Evolutionary conservation across 2,797 vertebrate species (phyloP).

Genomic region (Natrix natrix): DNA sequence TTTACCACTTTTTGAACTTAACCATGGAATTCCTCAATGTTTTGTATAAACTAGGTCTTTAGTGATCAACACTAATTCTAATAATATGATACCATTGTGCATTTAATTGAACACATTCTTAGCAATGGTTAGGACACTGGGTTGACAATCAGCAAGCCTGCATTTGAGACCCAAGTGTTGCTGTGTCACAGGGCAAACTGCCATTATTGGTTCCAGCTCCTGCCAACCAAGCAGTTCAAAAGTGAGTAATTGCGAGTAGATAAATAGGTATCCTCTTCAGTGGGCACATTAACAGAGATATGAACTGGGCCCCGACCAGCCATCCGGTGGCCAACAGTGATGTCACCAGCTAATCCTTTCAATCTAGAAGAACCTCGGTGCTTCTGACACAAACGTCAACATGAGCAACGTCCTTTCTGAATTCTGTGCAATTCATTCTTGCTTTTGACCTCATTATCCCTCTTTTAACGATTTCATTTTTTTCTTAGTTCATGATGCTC

Average conservation of each 20-base stretch:
- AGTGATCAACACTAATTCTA: not conserved
- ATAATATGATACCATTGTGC: not conserved
- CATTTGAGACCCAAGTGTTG: no score
- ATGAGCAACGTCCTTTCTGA: not conserved
- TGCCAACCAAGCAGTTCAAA: no score
- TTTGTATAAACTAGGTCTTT: not conserved
- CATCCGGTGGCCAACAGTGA: no score
- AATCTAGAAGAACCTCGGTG: no score
- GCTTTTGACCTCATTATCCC: not conserved
- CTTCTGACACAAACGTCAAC: not conserved
- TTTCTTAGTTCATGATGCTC: not conserved
- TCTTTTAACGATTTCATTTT: not conserved
- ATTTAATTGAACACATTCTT: not conserved
- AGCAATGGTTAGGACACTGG: not conserved
- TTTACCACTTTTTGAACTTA: not conserved
- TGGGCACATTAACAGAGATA: no score
- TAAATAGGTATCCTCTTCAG: no score
- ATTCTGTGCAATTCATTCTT: not conserved
- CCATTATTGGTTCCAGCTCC: no score
- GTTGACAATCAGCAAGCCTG: no score
- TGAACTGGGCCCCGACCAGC: no score
- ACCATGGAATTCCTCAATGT: not conserved
- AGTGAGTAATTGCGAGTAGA: no score
- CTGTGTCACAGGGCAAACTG: no score
- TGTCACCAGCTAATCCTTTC: no score